These are phyloP conservation scores for Stenichneumon culpator DNA, from an alignment of 2,888 invertebrate species.

Conservation along the genomic window DNA sequence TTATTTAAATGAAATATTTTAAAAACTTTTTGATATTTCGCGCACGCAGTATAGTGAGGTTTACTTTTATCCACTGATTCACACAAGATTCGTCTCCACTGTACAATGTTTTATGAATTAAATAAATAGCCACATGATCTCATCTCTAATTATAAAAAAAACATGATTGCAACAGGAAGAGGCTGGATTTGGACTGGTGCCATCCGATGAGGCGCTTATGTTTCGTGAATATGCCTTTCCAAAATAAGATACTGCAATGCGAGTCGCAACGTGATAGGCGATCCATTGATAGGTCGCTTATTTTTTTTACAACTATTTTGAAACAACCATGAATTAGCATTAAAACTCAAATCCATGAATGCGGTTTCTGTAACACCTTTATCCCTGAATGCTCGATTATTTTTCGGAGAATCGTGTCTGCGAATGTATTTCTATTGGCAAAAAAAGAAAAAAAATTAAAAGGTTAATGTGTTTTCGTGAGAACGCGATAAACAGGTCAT, in stretches of 20 bases:
- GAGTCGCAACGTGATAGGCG: not conserved
- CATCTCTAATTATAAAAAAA: not conserved
- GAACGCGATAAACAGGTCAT: not conserved
- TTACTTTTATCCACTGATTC: not conserved
- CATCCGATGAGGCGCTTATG: not conserved
- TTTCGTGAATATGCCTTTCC: not conserved
- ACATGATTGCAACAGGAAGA: not conserved
- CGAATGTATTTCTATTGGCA: too few relatives aligned
- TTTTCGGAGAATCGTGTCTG: not conserved
- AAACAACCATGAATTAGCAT: not conserved
- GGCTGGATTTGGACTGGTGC: slow-evolving; percentile 6
- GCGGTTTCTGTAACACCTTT: not conserved
- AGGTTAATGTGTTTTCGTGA: not conserved
- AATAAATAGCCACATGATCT: not conserved
- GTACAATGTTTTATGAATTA: not conserved
- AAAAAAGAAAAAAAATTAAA: too few relatives aligned
- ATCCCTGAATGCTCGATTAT: not conserved
- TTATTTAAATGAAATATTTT: too few relatives aligned
- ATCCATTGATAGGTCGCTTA: not conserved
- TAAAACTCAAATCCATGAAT: not conserved
- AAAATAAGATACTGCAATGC: not conserved
- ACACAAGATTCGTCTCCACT: not conserved
- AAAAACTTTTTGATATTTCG: not conserved
- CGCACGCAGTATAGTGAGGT: not conserved
- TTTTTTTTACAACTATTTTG: not conserved